These are phyloP conservation scores for Pinna nobilis DNA, from an alignment of 1,140 invertebrate genomes.

Conservation along the genomic window DNA sequence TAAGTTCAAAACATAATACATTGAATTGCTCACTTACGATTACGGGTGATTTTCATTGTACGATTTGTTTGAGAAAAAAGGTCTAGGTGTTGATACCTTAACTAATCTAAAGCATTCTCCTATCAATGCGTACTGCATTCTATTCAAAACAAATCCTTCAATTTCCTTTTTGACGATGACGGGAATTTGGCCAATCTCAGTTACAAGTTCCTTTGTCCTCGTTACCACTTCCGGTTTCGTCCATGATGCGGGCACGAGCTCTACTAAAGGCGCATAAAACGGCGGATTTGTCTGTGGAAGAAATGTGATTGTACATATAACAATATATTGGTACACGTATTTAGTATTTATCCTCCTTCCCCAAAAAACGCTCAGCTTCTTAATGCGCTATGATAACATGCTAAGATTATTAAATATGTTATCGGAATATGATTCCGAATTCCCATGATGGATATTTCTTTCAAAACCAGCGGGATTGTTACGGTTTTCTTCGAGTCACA, in stretches of 20 bases:
- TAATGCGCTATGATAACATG: too few relatives aligned
- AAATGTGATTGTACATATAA: neutral
- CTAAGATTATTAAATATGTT: too few relatives aligned
- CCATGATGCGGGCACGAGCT: slow-evolving; percentile 95
- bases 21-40: too few relatives aligned
- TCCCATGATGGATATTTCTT: too few relatives aligned
- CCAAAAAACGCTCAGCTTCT: too few relatives aligned
- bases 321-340: neutral
- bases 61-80: neutral
- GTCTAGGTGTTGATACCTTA: slow-evolving; percentile 56
- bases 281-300: slow-evolving; percentile 89
- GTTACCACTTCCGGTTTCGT: slow-evolving; percentile 81
- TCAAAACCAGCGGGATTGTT: too few relatives aligned
- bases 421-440: too few relatives aligned
- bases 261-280: slow-evolving; percentile 94
- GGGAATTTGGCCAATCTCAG: slow-evolving; percentile 91
- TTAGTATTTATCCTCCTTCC: neutral
- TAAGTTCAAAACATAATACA: too few relatives aligned
- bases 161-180: slow-evolving; percentile 90
- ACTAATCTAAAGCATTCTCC: slow-evolving; percentile 94
- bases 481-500: too few relatives aligned
- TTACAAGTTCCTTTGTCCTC: slow-evolving; percentile 85
- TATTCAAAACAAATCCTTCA: slow-evolving; percentile 93
- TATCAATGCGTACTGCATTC: slow-evolving; percentile 96
- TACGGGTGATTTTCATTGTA: too few relatives aligned